phyloP scores from a whole-genome alignment of 1,140 invertebrate genomes.

The Ctenoplectra terminalis region DNA sequence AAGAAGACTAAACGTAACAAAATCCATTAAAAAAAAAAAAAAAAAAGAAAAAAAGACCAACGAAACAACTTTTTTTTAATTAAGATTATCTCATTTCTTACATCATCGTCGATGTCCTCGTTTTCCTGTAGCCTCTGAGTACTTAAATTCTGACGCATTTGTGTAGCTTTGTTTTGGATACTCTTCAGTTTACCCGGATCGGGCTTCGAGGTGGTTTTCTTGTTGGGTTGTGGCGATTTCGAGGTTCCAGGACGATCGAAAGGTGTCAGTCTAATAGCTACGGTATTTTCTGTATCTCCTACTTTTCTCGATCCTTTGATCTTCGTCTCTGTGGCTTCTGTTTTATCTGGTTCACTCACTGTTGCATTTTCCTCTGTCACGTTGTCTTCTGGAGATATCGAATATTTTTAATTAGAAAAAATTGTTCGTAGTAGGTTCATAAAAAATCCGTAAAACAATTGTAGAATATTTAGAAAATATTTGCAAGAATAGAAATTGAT shows the following conservation, averaged over 20 bases:
- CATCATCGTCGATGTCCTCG: slow-evolving; percentile 58
- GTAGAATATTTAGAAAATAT: background rate
- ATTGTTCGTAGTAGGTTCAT: too few species aligned
- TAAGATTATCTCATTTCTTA: background rate
- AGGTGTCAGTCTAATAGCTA: slow-evolving; percentile 1
- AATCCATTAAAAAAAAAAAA: background rate
- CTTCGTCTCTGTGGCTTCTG: background rate
- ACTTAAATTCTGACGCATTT: slow-evolving; percentile 64
- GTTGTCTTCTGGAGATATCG: background rate
- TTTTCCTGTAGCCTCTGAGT: slow-evolving; percentile 44
- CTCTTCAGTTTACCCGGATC: background rate
- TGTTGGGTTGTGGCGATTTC: background rate
- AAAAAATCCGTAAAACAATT: too few species aligned
- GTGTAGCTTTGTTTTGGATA: slow-evolving; percentile 45
- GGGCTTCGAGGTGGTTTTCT: background rate
- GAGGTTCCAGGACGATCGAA: slow-evolving; percentile 24
- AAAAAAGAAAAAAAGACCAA: background rate
- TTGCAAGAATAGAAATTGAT: background rate
- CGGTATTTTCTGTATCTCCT: background rate
- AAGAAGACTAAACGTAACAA: slow-evolving; percentile 51
- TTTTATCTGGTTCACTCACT: background rate
- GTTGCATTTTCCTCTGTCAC: background rate
- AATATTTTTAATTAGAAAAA: background rate
- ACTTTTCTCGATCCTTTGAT: background rate
- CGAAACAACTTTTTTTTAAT: background rate